Base-by-base conservation (phyloP, 2,888 invertebrate genomes). In the Caenorhabditis sulstoni region DNA sequence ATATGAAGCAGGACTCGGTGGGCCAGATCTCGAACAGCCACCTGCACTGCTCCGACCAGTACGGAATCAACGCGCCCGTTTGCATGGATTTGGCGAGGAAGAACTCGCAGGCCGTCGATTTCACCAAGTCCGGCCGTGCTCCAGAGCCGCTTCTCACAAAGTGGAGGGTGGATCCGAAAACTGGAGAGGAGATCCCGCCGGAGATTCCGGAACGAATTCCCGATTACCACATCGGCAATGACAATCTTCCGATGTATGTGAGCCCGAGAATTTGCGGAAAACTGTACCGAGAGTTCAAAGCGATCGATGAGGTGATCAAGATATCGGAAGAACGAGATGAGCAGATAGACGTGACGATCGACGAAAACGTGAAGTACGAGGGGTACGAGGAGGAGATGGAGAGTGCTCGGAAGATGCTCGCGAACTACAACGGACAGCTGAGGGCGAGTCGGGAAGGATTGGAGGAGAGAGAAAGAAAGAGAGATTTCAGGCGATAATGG, bases 11-110 rank as follows among this genome's bases (percentile, higher is more conserved):
- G 29, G 90, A 91, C 66, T 86, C 87, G 49, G 87, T 91, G 12
- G 91, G 91, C 5, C 45, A 70, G 7, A 85, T 90, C 73, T 88
- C 90, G 2, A 88, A 82, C 81, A 87, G 90, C 5, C 90, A 91
- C 79, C 81, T 91, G 37, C 87, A 84, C 23, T 86, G 85, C 47
- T 87, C 90, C 5, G 91, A 91, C 73, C 82, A 85, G 8, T 88
- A 86, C 50, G 89, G 89, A 39, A 76, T 89, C 45, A 78, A 83
- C 23, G 79, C 83, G 16, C 58, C 66, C 53, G 88, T 87, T 23
- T 80, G 77, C n/a, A 53, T 64, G 61, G 44, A 67, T 41, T 53
- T 83, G n/a, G 90, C 90, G 0, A 58, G 39, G 20, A 90, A 90
- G 79, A 84, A 86, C 68, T 83, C 81, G 14, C 76, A 84, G 65